Conservation (phyloP, 2,113 vertebrate genomes). For the Anser cygnoides region DNA sequence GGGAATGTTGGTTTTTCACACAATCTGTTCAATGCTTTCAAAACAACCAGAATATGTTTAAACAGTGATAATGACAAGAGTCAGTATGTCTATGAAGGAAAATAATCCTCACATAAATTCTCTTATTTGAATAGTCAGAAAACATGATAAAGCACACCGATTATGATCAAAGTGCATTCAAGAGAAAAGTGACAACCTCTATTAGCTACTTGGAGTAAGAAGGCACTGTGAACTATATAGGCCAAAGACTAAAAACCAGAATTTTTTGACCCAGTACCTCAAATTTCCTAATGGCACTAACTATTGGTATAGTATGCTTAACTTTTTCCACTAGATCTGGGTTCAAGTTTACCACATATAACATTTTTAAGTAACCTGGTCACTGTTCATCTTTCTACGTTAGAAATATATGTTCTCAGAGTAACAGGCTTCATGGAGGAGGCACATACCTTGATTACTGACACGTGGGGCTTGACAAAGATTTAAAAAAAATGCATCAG, state of each 20-base stretch:
- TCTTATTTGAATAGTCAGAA: background rate
- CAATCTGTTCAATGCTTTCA: constrained; percentile 21
- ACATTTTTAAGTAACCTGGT: background rate
- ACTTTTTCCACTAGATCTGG: background rate
- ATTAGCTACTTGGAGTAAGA: background rate
- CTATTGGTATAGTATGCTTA: background rate
- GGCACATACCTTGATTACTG: background rate
- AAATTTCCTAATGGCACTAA: background rate
- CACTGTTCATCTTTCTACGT: background rate
- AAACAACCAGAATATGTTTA: constrained; percentile 12
- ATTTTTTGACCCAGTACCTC: background rate
- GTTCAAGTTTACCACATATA: background rate
- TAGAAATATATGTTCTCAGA: background rate
- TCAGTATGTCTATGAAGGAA: background rate
- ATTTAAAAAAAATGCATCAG: background rate
- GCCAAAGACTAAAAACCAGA: background rate
- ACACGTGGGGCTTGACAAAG: background rate
- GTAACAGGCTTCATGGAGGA: background rate
- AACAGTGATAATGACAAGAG: constrained; percentile 27
- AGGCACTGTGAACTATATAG: no score
- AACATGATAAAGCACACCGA: background rate
- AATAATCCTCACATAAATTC: constrained; percentile 9
- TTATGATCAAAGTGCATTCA: background rate
- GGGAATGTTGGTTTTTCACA: constrained; percentile 12
- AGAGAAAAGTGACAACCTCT: background rate